These are phyloP conservation scores for Mycteria americana DNA, from an alignment of 2,797 vertebrate species.

Conservation along the genomic window DNA sequence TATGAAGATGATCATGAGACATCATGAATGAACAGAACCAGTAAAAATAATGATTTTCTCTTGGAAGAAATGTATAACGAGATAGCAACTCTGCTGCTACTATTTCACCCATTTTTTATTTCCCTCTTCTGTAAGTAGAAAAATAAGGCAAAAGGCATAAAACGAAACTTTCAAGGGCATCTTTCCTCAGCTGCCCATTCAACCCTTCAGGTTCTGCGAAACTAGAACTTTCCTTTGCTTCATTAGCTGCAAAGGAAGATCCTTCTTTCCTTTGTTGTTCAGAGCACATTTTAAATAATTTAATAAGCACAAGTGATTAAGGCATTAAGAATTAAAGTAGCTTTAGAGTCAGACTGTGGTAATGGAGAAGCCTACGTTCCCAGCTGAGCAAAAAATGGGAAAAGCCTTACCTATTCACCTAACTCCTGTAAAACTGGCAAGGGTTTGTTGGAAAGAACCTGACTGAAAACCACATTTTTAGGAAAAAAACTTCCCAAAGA, in stretches of 20 bases:
- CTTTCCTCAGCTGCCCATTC: background rate
- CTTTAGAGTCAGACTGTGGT: constrained; percentile 45
- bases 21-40: background rate
- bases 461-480: background rate
- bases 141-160: background rate
- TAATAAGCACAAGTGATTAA: constrained; percentile 75
- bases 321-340: constrained; percentile 77
- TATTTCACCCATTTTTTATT: background rate
- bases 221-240: constrained; percentile 48
- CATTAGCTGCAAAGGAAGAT: constrained; percentile 42
- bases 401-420: background rate
- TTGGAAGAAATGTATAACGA: background rate
- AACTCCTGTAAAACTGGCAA: background rate
- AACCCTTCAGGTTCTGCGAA: background rate
- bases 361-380: constrained; percentile 48
- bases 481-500: background rate
- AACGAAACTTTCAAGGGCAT: background rate
- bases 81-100: background rate
- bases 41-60: background rate
- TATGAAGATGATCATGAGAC: background rate
- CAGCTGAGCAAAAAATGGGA: constrained; percentile 24
- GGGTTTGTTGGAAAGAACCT: background rate
- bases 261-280: constrained; percentile 69
- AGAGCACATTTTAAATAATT: constrained; percentile 73
- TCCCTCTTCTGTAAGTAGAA: background rate